Evolutionary conservation across 2,888 invertebrate species (phyloP), one percentile per base, ranked within the genome.

Genomic region (Esperia sulphurella): DNA sequence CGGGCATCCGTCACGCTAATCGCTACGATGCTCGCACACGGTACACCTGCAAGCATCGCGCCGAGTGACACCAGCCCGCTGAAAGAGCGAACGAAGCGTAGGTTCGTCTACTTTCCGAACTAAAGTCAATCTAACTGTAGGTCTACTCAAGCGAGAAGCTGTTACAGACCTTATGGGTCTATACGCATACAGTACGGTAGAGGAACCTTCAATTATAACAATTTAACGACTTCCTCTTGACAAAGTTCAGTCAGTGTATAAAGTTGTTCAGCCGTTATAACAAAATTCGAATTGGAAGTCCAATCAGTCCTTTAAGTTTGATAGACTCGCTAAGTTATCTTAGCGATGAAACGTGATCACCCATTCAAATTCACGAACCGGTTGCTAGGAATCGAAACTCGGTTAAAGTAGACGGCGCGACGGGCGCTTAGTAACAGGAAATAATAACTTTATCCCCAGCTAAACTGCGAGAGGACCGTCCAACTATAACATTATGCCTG

Each of bases 401-500:
- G 68, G 79, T 76, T 80, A 77, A 81, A 86, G 83, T 84, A 80
- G 79, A 79, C 80, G 79, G 75, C 71, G 71, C 72, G 80, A 79
- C 79, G 80, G 79, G 75, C 71, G 71, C 72, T 55, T 75, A 78
- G 79, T 85, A 85, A 77, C 85, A 79, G 84, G 88, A 87, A 88
- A 86, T 86, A 87, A 86, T 88, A 88, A 88, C 85, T 88, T 88
- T 82, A 84, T 86, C 79, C 78, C 67, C 59, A 76, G 81, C 78
- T 81, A 77, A 80, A 81, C 85, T 81, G 78, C 64, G 71, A 76
- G 79, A 82, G 78, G 80, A 83, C 80, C 78, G 83, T 71, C 85
- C 82, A 76, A 83, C 85, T 83, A n/a, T n/a, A 86, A 85, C 87
- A 87, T 85, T 84, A 83, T 86, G 87, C 79, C 85, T 87, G 86